Percentiles rank a stretch among this genome's conserved stretches.
Evolutionary conservation across 2,113 vertebrate species (phyloP).

Genomic region (Alouatta palliata): DNA sequence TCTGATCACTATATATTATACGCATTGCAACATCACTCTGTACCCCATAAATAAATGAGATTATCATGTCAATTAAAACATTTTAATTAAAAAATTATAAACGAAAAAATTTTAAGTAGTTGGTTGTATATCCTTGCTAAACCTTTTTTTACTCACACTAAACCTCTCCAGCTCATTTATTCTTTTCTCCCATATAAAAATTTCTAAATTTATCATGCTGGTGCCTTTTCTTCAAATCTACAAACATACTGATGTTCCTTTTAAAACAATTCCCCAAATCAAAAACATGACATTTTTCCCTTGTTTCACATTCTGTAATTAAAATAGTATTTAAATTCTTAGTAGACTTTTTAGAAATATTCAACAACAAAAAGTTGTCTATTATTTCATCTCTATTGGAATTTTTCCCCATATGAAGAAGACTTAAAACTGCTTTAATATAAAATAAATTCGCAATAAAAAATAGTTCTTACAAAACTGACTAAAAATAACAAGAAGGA

Average conservation of each 20-base stretch:
- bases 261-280: neutral
- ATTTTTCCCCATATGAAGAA: neutral
- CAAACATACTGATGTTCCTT: neutral
- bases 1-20: neutral
- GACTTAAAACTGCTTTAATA: slow-evolving; percentile 18
- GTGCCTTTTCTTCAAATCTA: neutral
- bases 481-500: neutral
- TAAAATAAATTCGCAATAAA: neutral
- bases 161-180: neutral
- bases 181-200: neutral
- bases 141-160: neutral
- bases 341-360: neutral
- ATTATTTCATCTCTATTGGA: neutral
- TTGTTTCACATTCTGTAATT: neutral
- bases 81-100: neutral
- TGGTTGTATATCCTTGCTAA: neutral
- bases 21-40: neutral
- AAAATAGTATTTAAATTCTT: slow-evolving; percentile 18
- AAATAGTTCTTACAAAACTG: neutral
- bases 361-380: neutral
- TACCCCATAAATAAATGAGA: neutral
- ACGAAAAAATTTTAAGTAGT: neutral
- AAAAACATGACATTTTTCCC: neutral
- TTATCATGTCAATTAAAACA: neutral
- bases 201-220: neutral